Base-by-base conservation (phyloP, 2,113 vertebrate genomes). In the Tautogolabrus adspersus region DNA sequence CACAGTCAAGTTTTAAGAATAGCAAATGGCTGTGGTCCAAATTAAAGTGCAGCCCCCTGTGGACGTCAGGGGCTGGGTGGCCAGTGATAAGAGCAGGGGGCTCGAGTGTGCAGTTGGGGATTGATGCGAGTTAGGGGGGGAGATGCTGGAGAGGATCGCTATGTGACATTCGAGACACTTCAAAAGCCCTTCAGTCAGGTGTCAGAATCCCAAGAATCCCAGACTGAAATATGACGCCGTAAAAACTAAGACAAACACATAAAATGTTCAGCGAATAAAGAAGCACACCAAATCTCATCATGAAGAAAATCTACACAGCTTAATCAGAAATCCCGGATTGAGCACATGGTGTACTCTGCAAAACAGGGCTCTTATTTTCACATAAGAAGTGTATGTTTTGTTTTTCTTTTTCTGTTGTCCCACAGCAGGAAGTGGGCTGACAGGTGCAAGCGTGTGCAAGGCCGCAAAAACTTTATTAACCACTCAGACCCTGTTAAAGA, bases 91-190 rank as follows among this genome's bases (percentile, higher is more conserved):
- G 73, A 84, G 92, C 81, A 70, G 83, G 67, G 54, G 84, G 84
- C 75, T 92, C 60, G 64, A 74, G 79, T 89, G 86, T 83, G 23
- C 79, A 74, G 74, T n/a, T 5, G 68, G 87, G 89, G 84, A 66
- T 87, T 82, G 87, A 82, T 76, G 51, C n/a, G 73, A 70, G 67
- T 79, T 80, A 67, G 85, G 37, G 86, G 59, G 54, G 57, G 85
- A 26, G 86, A 82, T 87, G 93, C 83, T 90, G 91, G 80, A 88
- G 82, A 71, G 87, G 83, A 86, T 91, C 59, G 87, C 90, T 84
- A 90, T 22, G 1, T 0, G 93, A 94, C 77, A 95, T 58, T 52
- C 82, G 94, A 96, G 93, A 94, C 89, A 86, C 82, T 87, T 78
- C 51, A 82, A 82, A 88, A 89, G 87, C 89, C 51, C 77, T 66